Conservation (phyloP, 2,113 vertebrate species). For the Pituophis catenifer region DNA sequence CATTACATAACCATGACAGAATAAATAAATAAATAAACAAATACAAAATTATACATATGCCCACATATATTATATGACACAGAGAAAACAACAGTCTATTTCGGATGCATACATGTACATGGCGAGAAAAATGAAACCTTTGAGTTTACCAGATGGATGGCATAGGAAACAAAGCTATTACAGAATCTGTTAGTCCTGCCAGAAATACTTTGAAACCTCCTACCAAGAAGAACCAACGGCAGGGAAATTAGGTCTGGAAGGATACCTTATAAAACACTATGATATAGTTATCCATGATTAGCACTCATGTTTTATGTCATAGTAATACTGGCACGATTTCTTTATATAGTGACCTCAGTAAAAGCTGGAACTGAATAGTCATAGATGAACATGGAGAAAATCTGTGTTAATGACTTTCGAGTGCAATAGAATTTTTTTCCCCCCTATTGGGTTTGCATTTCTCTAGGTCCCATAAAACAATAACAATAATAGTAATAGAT, state of each 20-base stretch:
- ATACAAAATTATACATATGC: too few species aligned
- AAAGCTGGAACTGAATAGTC: neutral
- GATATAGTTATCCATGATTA: neutral
- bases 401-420: neutral
- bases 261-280: neutral
- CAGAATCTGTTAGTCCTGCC: too few species aligned
- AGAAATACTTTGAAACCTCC: too few species aligned
- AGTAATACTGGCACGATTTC: neutral
- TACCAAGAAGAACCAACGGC: neutral
- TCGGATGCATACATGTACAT: too few species aligned
- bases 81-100: too few species aligned
- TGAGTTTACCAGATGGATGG: too few species aligned
- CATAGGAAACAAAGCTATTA: too few species aligned
- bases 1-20: too few species aligned
- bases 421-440: neutral
- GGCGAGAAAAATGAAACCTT: too few species aligned
- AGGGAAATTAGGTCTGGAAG: too few species aligned
- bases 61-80: too few species aligned
- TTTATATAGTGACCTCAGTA: neutral
- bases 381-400: neutral
- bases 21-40: too few species aligned
- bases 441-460: neutral
- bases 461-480: neutral
- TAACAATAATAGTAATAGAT: neutral
- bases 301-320: neutral